Evolutionary conservation across 1,140 invertebrate species (phyloP), one percentile per base, ranked within the genome.

Genomic region (Ephestia elutella): DNA sequence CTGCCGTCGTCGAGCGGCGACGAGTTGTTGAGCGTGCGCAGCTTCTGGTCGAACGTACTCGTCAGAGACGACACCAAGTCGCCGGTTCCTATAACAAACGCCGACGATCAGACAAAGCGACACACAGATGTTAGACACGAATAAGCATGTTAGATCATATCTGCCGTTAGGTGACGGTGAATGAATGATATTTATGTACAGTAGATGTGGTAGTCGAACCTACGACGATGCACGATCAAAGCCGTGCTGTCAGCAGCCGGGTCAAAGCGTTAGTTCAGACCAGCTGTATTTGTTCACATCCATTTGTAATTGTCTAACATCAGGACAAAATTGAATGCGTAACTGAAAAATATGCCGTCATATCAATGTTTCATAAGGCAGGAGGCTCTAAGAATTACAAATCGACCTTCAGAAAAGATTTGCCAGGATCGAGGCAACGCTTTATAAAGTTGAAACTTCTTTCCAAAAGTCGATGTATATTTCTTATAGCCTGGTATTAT

Each of bases 1-100:
- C 80, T 86, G 71, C 79, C 81, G 77, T 90, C 89, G 77, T 88
- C 82, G 54, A 89, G 80, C 62, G 89, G 89, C 59, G 89, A 90
- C 66, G 86, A 84, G 72, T 86, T 89, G 78, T 89, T 89, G 19
- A 90, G 78, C 59, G 89, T 87, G 51, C 87, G 81, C 73, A 93
- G 80, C 81, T 93, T 93, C 69, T 92, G 90, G 77, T 93, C 92
- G 86, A 93, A 92, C 55, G 92, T 93, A 61, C 90, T 90, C 32
- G 92, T 93, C 61, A 94, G 86, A 67, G 91, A 92, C 51, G 90
- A 90, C 71, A 94, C 89, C 70, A 94, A 80, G 79, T 93, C 92
- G 59, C 91, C 90, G 63, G 82, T 75, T 72, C 86, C 87, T 90
- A 67, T 28, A 71, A 76, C 74, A 75, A 78, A 60, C 15, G 18